Evolutionary conservation across 2,113 vertebrate species (phyloP).

Genomic region (Rhombomys opimus): DNA sequence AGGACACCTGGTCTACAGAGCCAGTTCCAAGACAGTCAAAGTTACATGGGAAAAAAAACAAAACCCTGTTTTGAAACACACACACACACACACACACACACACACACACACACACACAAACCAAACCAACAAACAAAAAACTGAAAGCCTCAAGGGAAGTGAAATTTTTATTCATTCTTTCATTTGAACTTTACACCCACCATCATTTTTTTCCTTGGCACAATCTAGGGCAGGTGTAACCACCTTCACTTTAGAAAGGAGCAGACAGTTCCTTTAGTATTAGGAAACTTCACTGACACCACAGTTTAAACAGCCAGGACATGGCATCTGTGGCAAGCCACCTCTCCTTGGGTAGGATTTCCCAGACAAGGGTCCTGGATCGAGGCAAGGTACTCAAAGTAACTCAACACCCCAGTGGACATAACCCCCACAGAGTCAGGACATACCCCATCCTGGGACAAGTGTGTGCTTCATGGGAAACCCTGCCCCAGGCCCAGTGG

Average conservation of each 20-base stretch:
- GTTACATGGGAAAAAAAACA: neutral
- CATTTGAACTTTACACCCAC: neutral
- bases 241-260: neutral
- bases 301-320: neutral
- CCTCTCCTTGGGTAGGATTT: neutral
- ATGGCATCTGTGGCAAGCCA: neutral
- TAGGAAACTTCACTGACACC: neutral
- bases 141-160: neutral
- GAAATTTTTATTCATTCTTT: neutral
- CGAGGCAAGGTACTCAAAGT: neutral
- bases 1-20: neutral
- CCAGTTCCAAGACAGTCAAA: neutral
- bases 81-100: neutral
- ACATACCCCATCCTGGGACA: neutral
- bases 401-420: neutral
- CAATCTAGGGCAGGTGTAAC: neutral
- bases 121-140: neutral
- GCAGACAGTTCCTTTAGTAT: neutral
- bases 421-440: neutral
- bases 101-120: neutral
- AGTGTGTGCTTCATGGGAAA: slow-evolving; percentile 32
- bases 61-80: neutral
- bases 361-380: neutral
- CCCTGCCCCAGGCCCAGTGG: neutral
- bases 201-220: neutral